These are phyloP conservation scores for Odocoileus hemionus DNA, from an alignment of 2,113 vertebrate species.

Conservation along the genomic window DNA sequence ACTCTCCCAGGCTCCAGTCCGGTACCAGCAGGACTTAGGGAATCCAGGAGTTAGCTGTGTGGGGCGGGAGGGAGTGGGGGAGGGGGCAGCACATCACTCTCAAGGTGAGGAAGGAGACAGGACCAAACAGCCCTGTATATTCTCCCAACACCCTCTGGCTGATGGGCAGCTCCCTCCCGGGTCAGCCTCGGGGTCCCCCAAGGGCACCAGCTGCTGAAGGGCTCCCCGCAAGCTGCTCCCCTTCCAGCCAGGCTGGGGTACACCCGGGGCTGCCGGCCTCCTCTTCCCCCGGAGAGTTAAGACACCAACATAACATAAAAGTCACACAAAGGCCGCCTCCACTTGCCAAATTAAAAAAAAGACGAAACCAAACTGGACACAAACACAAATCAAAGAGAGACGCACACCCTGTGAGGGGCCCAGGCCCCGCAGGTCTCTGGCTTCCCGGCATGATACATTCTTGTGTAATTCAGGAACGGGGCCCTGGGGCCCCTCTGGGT, in stretches of 20 bases:
- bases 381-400: constrained; percentile 46
- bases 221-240: neutral
- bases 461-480: constrained; percentile 51
- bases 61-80: neutral
- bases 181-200: neutral
- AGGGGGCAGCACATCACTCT: neutral
- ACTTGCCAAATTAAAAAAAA: constrained; percentile 30
- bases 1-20: constrained; percentile 17
- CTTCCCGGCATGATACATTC: constrained; percentile 78
- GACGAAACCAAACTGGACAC: constrained; percentile 43
- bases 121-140: accelerated
- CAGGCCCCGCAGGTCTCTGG: constrained; percentile 1
- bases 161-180: neutral
- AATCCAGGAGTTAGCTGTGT: neutral
- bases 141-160: neutral
- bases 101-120: constrained; percentile 12
- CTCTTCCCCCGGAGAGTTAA: neutral
- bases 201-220: neutral
- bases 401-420: constrained; percentile 14
- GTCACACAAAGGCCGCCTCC: constrained; percentile 13
- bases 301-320: constrained; percentile 32
- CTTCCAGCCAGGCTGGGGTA: neutral
- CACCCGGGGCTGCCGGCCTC: neutral
- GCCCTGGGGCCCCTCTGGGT: neutral
- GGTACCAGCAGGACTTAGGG: neutral